Conservation (phyloP, 2,113 vertebrate species). For the Strix uralensis region DNA sequence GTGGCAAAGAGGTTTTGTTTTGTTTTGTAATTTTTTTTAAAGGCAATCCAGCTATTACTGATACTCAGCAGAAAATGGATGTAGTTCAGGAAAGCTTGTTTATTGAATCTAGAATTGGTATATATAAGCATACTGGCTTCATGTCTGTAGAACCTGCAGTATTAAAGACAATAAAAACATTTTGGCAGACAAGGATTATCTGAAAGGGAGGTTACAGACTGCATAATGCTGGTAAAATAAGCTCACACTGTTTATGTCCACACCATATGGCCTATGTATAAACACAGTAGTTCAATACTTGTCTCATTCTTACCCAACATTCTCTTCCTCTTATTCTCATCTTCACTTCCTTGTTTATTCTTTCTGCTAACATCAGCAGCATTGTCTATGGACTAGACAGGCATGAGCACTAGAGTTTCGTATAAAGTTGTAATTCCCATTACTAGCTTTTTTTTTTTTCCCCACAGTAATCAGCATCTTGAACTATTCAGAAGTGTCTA, state of each 20-base stretch:
- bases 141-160: background rate
- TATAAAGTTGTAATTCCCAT: background rate
- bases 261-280: slow-evolving; percentile 21
- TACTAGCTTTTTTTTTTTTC: background rate
- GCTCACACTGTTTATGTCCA: slow-evolving; percentile 17
- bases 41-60: background rate
- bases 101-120: background rate
- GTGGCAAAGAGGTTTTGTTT: background rate
- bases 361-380: background rate
- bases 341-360: slow-evolving; percentile 35
- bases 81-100: background rate
- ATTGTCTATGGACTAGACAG: background rate
- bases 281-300: slow-evolving; percentile 15
- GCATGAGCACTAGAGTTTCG: background rate
- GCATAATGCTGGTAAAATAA: slow-evolving; percentile 32
- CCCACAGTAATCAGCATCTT: background rate
- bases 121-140: background rate
- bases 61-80: background rate
- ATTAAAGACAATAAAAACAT: slow-evolving; percentile 3
- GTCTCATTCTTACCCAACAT: background rate
- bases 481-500: background rate
- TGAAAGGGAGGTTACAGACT: slow-evolving; percentile 8
- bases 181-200: slow-evolving; percentile 12
- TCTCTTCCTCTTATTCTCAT: slow-evolving; percentile 32
- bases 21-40: background rate